phyloP scores from a whole-genome alignment of 1,140 invertebrate genomes.

The Sinonovacula constricta region DNA sequence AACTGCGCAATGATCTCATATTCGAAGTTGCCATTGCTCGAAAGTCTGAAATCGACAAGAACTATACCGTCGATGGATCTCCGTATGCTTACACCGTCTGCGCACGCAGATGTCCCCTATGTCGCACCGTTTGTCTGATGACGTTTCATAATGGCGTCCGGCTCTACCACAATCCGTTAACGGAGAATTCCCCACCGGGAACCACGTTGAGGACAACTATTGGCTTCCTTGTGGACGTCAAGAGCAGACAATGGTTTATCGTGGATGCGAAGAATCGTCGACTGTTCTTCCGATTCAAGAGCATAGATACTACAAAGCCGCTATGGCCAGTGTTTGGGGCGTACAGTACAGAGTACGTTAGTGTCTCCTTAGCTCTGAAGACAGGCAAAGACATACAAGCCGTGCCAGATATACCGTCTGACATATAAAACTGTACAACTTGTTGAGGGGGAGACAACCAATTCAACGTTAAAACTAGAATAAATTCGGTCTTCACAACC shows the following conservation, averaged over 20 bases:
- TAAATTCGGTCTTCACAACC: no score
- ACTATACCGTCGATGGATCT: conserved; percentile 46
- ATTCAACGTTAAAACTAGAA: no score
- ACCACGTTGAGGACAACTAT: conserved; percentile 44
- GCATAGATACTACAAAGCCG: conserved; percentile 42
- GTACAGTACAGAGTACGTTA: conserved; percentile 46
- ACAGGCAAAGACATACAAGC: conserved; percentile 49
- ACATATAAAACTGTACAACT: background rate
- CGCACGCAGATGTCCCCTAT: conserved; percentile 42
- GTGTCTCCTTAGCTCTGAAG: conserved; percentile 32
- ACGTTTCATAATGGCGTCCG: conserved; percentile 49
- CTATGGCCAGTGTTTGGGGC: conserved; percentile 48
- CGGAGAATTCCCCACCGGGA: conserved; percentile 47
- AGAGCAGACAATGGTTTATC: conserved; percentile 48
- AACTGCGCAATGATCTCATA: conserved; percentile 48
- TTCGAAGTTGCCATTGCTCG: conserved; percentile 43
- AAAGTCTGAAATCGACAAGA: conserved; percentile 48
- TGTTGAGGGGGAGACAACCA: no score
- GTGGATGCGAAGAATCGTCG: conserved; percentile 48
- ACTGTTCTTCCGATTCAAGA: conserved; percentile 45
- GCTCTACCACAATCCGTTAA: conserved; percentile 38
- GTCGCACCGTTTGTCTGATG: conserved; percentile 48
- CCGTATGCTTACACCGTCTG: conserved; percentile 37
- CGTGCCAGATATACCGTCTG: conserved; percentile 46
- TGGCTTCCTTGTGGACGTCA: conserved; percentile 45